Conservation (phyloP, 2,888 invertebrate species). For the Ellobium chinense region DNA sequence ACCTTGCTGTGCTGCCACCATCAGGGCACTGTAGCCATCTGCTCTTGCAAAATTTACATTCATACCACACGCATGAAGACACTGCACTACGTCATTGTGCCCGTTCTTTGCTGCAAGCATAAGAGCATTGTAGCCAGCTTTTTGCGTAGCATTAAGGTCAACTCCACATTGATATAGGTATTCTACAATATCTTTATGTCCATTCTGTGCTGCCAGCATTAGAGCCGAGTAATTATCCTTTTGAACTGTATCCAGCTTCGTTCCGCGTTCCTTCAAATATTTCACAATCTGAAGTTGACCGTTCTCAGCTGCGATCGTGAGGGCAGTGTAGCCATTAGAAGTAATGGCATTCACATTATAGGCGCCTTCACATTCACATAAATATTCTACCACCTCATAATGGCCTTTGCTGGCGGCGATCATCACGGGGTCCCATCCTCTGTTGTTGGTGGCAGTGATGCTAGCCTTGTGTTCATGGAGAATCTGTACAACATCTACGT, state of each 20-base stretch:
- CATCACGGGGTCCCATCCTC: not conserved
- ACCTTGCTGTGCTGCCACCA: conserved; percentile 16
- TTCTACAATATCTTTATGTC: not conserved
- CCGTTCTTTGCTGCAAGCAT: conserved; percentile 3
- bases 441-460: not conserved
- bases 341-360: not conserved
- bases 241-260: not conserved
- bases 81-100: not conserved
- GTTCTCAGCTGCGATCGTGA: conserved; percentile 1
- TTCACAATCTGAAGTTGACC: not conserved
- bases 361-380: not conserved
- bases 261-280: not conserved
- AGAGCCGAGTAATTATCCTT: not conserved
- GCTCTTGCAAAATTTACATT: not conserved
- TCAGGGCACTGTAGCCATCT: conserved; percentile 8
- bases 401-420: not conserved
- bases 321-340: not conserved
- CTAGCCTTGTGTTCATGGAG: not conserved
- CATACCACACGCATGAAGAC: not conserved
- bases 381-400: not conserved
- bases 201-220: not conserved
- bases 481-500: not conserved
- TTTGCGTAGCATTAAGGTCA: not conserved
- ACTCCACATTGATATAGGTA: not conserved
- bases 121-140: not conserved